A percentile compares a stretch with the other conserved stretches of the same genome.
Conservation (phyloP, 2,888 invertebrate species). For the Eupithecia pulchellata region DNA sequence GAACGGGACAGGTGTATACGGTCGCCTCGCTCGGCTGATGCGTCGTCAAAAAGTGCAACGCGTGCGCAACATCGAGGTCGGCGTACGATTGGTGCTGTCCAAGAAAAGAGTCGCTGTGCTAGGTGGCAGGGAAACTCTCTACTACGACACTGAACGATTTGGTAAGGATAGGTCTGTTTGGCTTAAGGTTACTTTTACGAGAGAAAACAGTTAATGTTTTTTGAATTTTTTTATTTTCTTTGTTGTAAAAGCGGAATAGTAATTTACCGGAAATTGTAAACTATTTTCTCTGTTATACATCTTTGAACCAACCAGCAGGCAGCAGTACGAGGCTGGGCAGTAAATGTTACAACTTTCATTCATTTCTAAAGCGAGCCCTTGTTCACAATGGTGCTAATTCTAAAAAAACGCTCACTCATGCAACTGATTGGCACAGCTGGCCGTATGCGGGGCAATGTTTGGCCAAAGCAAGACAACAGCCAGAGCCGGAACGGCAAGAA, state of each 20-base stretch:
- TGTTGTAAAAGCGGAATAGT: background rate
- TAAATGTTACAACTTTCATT: background rate
- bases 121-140: constrained; percentile 90
- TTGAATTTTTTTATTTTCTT: too few relatives aligned
- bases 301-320: too few relatives aligned
- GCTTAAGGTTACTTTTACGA: too few relatives aligned
- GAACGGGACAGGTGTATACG: constrained; percentile 92
- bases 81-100: constrained; percentile 87
- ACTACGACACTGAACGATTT: constrained; percentile 90
- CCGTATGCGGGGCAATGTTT: background rate
- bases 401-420: background rate
- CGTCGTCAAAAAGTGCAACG: constrained; percentile 84
- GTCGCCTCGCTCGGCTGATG: constrained; percentile 89
- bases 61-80: constrained; percentile 89
- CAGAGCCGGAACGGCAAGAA: background rate
- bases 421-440: constrained; percentile 2
- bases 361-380: background rate
- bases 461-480: background rate
- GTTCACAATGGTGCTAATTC: background rate
- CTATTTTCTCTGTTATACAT: background rate
- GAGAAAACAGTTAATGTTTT: too few relatives aligned
- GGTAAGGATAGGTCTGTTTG: constrained; percentile 69
- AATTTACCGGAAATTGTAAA: background rate
- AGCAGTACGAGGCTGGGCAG: too few relatives aligned
- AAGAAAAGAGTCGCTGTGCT: constrained; percentile 87